A percentile compares a stretch with the other conserved stretches of the same genome.
Evolutionary conservation across 2,888 invertebrate genomes (phyloP).

Genomic region (Phrixothrix hirtus): DNA sequence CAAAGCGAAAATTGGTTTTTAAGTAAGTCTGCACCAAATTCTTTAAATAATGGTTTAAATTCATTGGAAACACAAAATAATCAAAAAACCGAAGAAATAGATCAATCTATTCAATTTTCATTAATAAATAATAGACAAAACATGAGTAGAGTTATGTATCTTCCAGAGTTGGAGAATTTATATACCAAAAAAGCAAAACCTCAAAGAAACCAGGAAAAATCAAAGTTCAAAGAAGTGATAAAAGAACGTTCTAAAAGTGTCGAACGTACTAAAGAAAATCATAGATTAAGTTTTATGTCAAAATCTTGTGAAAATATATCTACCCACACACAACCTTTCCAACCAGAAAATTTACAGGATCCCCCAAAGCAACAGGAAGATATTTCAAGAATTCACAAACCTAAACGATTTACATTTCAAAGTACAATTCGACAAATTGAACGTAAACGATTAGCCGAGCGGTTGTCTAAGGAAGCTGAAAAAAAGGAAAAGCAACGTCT

Average conservation of each 20-base stretch:
- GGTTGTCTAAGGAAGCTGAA: slow-evolving; percentile 75
- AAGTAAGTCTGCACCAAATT: slow-evolving; percentile 79
- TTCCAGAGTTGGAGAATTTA: slow-evolving; percentile 58
- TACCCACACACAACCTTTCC: slow-evolving; percentile 39
- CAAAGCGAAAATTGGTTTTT: slow-evolving; percentile 77
- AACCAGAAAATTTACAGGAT: slow-evolving; percentile 53
- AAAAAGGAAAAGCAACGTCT: slow-evolving; percentile 74
- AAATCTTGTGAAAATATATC: slow-evolving; percentile 59
- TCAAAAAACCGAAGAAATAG: slow-evolving; percentile 39
- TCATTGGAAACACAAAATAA: slow-evolving; percentile 46
- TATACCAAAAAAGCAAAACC: slow-evolving; percentile 25
- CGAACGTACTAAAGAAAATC: slow-evolving; percentile 25
- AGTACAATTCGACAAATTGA: slow-evolving; percentile 83
- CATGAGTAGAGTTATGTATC: slow-evolving; percentile 79
- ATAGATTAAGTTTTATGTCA: slow-evolving; percentile 42
- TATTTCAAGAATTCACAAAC: slow-evolving; percentile 43
- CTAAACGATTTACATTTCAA: slow-evolving; percentile 80
- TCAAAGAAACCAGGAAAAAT: slow-evolving; percentile 25
- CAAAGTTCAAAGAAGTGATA: slow-evolving; percentile 29
- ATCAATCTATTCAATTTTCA: slow-evolving; percentile 39
- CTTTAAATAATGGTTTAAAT: slow-evolving; percentile 66
- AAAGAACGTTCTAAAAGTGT: slow-evolving; percentile 34
- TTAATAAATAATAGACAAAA: slow-evolving; percentile 40
- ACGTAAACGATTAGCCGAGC: slow-evolving; percentile 72
- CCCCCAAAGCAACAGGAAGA: slow-evolving; percentile 32